Base-by-base conservation (phyloP, 2,113 vertebrate species). In the Bubo blakistoni region DNA sequence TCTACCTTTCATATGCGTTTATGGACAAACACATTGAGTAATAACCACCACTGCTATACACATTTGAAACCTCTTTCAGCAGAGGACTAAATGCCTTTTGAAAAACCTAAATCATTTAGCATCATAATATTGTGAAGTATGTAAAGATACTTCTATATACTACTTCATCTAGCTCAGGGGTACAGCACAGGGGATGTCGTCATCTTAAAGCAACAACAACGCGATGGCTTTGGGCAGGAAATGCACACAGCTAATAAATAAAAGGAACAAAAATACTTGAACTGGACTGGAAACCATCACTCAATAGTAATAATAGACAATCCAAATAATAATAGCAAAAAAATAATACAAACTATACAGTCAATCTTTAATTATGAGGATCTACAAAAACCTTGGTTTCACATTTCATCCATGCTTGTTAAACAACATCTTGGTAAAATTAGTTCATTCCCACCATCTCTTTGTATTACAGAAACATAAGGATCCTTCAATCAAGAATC, bases 71-170 rank as follows among this genome's bases (percentile, higher is more conserved):
- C 13, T 86, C 62, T 82, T 90, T 90, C 85, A 91, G 81, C 55
- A 91, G 47, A 85, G 42, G 38, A 54, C 76, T 85, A 95, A 95
- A 96, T 87, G 93, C 62, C 91, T 90, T 80, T 96, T 86, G 79
- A 96, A 88, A 92, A 94, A 78, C 38, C 25, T 95, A 82, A 63
- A 93, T 96, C 88, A 94, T 95, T 94, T 70, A 90, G 88, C 67
- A 73, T 65, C 42, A 12, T 77, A 59, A 55, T 40, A 95, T 90
- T 51, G 55, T 80, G 76, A 95, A 86, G 76, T 86, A 79, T 71
- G 82, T 71, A 77, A 90, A 91, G 42, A 77, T n/a, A 77, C 90
- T 95, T 84, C 61, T 70, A 70, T 58, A 86, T 66, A 66, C 55
- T 58, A 65, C 57, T 93, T 40, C 74, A 81, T 90, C 67, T 88